Conservation (phyloP, 2,113 vertebrate genomes). For the Psophia crepitans region DNA sequence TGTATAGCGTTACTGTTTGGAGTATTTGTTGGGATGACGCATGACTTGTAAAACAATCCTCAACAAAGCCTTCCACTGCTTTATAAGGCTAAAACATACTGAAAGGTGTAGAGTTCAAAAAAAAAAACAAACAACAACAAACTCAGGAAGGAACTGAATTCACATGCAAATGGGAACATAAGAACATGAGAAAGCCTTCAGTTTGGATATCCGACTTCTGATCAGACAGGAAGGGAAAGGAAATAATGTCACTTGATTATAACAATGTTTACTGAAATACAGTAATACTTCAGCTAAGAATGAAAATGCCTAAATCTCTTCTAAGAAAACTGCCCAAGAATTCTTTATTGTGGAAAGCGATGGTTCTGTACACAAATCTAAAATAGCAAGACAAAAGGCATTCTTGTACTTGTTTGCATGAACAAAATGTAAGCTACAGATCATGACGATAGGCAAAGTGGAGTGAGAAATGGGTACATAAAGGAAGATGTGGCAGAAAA, state of each 20-base stretch:
- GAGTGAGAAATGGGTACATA: background rate
- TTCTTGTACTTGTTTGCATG: background rate
- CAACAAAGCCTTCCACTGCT: background rate
- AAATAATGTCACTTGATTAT: background rate
- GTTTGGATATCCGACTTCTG: background rate
- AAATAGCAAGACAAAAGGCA: background rate
- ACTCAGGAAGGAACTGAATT: background rate
- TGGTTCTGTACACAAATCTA: background rate
- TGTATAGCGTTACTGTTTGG: background rate
- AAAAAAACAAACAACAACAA: too few species aligned
- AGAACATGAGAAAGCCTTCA: background rate
- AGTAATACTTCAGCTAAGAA: background rate
- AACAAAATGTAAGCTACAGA: background rate
- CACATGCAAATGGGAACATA: background rate
- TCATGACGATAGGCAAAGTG: background rate
- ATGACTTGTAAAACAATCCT: background rate
- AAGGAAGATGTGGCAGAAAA: background rate
- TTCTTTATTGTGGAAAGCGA: background rate
- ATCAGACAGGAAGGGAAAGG: background rate
- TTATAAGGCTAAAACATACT: background rate
- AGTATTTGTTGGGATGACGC: background rate
- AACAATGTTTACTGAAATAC: background rate
- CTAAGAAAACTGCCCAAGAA: background rate
- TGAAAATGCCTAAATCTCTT: background rate
- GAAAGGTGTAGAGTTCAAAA: background rate